Conservation (phyloP, 2,113 vertebrate genomes). For the Scophthalmus maximus region DNA sequence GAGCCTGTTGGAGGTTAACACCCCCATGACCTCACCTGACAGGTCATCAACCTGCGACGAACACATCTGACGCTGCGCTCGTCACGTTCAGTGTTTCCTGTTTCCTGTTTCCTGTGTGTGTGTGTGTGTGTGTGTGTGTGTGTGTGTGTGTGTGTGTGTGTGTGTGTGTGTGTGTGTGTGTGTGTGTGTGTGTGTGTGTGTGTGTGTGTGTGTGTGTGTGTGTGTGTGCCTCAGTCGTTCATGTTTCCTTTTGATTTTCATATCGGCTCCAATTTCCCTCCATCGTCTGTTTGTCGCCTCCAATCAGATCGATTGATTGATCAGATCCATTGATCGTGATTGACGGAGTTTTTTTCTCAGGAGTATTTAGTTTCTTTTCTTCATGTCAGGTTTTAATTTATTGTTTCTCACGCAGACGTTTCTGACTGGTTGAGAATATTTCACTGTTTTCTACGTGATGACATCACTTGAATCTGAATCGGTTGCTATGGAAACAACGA, state of each 20-base stretch:
- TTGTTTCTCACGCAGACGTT: neutral
- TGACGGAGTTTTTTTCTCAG: slow-evolving; percentile 55
- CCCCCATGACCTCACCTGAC: neutral
- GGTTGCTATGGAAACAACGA: too few species aligned
- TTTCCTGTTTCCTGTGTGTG: neutral
- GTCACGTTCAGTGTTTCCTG: neutral
- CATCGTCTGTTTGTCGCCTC: neutral
- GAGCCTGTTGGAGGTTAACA: neutral
- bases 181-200: slow-evolving; percentile 11
- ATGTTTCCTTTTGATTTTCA: neutral
- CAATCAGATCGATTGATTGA: slow-evolving; percentile 3
- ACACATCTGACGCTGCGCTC: too few species aligned
- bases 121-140: slow-evolving; percentile 31
- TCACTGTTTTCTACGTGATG: neutral
- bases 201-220: slow-evolving; percentile 30
- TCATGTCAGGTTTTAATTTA: neutral
- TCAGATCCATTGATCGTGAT: neutral
- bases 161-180: slow-evolving; percentile 31
- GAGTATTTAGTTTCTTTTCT: slow-evolving; percentile 49
- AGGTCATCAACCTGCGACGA: too few species aligned
- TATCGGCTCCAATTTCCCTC: neutral
- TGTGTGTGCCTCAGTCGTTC: slow-evolving; percentile 32
- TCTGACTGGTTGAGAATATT: neutral
- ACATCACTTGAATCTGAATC: too few species aligned
- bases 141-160: slow-evolving; percentile 5